Conservation (phyloP, 1,140 invertebrate genomes). For the Hyphantria cunea region DNA sequence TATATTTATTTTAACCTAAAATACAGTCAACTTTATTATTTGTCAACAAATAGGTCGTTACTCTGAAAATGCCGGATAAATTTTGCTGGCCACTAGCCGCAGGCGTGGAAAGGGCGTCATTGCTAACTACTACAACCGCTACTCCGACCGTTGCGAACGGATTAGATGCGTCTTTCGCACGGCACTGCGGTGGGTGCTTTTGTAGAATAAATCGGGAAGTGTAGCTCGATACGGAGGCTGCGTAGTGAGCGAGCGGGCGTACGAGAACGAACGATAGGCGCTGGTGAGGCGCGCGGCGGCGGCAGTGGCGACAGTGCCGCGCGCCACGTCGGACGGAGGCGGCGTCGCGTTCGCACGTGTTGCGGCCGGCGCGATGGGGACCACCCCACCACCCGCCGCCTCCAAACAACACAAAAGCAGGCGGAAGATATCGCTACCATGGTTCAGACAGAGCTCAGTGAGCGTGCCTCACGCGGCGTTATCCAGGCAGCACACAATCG, state of each 20-base stretch:
- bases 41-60: too few relatives aligned
- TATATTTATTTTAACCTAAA: too few relatives aligned
- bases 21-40: too few relatives aligned
- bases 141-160: constrained; percentile 34
- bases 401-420: constrained; percentile 85
- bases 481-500: constrained; percentile 93
- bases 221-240: constrained; percentile 79
- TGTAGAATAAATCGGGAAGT: constrained; percentile 65
- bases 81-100: too few relatives aligned
- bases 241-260: constrained; percentile 65
- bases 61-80: too few relatives aligned
- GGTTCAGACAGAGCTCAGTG: constrained; percentile 91
- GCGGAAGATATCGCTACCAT: constrained; percentile 93
- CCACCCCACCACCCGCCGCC: constrained; percentile 80
- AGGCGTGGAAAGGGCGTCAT: neutral
- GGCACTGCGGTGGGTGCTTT: constrained; percentile 40
- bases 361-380: constrained; percentile 70
- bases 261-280: constrained; percentile 48
- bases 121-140: constrained; percentile 24
- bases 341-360: constrained; percentile 44
- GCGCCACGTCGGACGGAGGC: constrained; percentile 61
- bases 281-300: constrained; percentile 39
- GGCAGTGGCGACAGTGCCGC: constrained; percentile 67
- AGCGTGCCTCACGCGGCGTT: constrained; percentile 86
- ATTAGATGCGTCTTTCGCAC: constrained; percentile 51